These are phyloP conservation scores for Drosophila ercepeae DNA, from an alignment of 1,140 invertebrate genomes.

Conservation along the genomic window DNA sequence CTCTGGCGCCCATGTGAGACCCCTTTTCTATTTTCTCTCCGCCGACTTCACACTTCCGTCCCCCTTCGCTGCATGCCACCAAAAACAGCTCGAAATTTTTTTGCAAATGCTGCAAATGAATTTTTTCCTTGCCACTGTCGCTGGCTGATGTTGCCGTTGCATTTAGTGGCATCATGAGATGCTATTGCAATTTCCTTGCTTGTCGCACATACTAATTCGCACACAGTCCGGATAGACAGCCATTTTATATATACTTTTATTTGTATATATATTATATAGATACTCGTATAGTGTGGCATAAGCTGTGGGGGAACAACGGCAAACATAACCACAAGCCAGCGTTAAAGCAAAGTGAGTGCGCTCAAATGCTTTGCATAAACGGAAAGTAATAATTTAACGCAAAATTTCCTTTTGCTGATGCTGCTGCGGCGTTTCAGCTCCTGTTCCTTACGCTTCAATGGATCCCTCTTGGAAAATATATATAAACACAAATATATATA, in stretches of 20 bases:
- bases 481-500: slow-evolving; percentile 15
- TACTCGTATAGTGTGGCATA: not conserved
- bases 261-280: not conserved
- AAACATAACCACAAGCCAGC: slow-evolving; percentile 58
- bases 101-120: slow-evolving; percentile 80
- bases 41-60: not conserved
- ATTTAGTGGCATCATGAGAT: slow-evolving; percentile 83
- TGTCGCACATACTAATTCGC: slow-evolving; percentile 82
- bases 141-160: slow-evolving; percentile 44
- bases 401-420: slow-evolving; percentile 81
- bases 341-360: slow-evolving; percentile 69
- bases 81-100: slow-evolving; percentile 54
- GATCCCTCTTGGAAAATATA: slow-evolving; percentile 29
- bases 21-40: slow-evolving; percentile 12
- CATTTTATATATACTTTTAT: slow-evolving; percentile 7
- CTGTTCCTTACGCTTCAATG: slow-evolving; percentile 78
- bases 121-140: slow-evolving; percentile 56
- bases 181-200: slow-evolving; percentile 82
- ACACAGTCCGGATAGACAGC: slow-evolving; percentile 46
- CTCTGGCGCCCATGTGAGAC: slow-evolving; percentile 22
- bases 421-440: slow-evolving; percentile 48
- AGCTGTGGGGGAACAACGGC: slow-evolving; percentile 37
- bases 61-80: not conserved
- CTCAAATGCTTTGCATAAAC: slow-evolving; percentile 81
- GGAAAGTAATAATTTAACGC: slow-evolving; percentile 83